Conservation (phyloP, 1,140 invertebrate genomes). For the Euura saliciscinereae region DNA sequence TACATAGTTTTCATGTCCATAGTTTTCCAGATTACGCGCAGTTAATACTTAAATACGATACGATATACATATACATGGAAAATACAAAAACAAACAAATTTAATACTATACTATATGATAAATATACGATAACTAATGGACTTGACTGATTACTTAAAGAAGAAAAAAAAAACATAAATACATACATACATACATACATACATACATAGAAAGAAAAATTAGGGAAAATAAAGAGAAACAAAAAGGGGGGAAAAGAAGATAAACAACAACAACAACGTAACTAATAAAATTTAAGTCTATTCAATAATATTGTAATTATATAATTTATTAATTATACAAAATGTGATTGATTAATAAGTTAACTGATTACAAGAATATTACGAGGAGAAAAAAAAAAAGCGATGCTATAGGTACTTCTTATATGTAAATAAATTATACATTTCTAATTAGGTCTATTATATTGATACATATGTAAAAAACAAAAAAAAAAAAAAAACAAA, state of each 20-base stretch:
- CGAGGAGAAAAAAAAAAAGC: slow-evolving; percentile 11
- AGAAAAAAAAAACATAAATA: not conserved
- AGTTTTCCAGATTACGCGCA: not conserved
- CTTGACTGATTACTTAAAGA: slow-evolving; percentile 5
- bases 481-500: not conserved
- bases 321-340: slow-evolving; percentile 27
- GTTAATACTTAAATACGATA: not conserved
- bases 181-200: not conserved
- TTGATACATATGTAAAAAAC: slow-evolving; percentile 18
- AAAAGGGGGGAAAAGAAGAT: not conserved
- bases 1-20: not conserved
- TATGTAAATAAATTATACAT: slow-evolving; percentile 26
- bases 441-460: slow-evolving; percentile 24
- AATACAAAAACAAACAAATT: not conserved
- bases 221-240: not conserved
- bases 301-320: not conserved
- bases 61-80: not conserved
- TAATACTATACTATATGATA: not conserved
- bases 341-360: no score
- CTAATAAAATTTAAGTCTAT: slow-evolving; percentile 1
- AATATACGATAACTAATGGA: not conserved
- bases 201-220: not conserved
- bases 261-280: not conserved
- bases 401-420: slow-evolving; percentile 26
- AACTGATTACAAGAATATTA: no score